These are phyloP conservation scores for Lemur catta DNA, from an alignment of 2,797 vertebrate genomes.

Conservation along the genomic window DNA sequence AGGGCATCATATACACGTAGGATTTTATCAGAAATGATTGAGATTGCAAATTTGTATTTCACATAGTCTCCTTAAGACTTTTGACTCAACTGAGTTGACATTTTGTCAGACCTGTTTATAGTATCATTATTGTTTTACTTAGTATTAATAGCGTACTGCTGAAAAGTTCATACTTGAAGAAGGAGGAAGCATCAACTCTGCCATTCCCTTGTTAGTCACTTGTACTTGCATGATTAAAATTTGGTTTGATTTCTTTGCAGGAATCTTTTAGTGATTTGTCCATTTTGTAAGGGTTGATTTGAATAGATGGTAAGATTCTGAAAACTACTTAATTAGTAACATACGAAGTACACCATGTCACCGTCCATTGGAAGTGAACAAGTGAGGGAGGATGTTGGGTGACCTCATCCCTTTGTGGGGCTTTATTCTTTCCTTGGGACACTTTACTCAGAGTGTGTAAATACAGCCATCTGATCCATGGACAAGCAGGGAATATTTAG, in stretches of 20 bases:
- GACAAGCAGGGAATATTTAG: neutral
- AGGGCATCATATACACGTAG: neutral
- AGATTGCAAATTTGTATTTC: constrained; percentile 44
- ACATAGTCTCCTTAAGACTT: neutral
- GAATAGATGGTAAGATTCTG: neutral
- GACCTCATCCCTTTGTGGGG: neutral
- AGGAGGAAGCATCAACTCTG: neutral
- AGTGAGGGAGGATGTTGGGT: neutral
- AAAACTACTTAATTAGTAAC: constrained; percentile 10
- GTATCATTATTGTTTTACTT: constrained; percentile 6
- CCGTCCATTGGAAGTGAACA: neutral
- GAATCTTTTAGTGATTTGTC: neutral
- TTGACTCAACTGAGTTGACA: constrained; percentile 36
- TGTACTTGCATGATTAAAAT: neutral
- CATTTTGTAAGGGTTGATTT: neutral
- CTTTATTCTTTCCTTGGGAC: neutral
- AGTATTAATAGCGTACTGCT: neutral
- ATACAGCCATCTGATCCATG: neutral
- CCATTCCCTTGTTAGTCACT: neutral
- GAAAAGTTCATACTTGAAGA: neutral
- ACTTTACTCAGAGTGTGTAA: neutral
- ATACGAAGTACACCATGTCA: neutral
- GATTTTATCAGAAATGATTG: constrained; percentile 39
- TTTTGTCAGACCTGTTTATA: constrained; percentile 41
- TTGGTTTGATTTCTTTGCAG: neutral